phyloP scores from a whole-genome alignment of 2,888 invertebrate genomes.

The Drosophila falleni region DNA sequence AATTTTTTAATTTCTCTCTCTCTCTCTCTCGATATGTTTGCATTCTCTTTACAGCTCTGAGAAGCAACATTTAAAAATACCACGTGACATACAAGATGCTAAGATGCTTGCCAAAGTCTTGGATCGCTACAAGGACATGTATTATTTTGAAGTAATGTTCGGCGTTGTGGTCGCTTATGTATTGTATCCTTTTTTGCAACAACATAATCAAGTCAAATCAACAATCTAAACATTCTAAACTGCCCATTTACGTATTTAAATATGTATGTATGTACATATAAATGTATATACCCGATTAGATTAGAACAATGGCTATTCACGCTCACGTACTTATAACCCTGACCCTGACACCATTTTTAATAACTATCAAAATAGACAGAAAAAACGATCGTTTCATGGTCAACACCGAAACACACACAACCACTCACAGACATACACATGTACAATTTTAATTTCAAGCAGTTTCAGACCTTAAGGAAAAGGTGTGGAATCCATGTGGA shows the following conservation, averaged over 20 bases:
- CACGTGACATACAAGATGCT: constrained; percentile 97
- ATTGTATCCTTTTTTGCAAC: constrained; percentile 96
- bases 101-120: constrained; percentile 96
- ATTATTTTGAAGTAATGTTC: constrained; percentile 95
- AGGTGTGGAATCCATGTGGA: too few species aligned
- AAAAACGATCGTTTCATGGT: constrained; percentile 41
- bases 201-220: constrained; percentile 6
- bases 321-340: too few species aligned
- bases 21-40: background rate
- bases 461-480: too few species aligned
- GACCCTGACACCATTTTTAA: constrained; percentile 71
- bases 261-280: too few species aligned
- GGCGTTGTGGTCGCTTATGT: constrained; percentile 96
- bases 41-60: constrained; percentile 89
- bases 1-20: too few species aligned
- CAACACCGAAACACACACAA: constrained; percentile 14
- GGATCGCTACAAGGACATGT: constrained; percentile 95
- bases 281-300: constrained; percentile 24
- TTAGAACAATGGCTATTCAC: constrained; percentile 20
- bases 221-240: background rate
- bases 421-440: constrained; percentile 16
- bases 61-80: constrained; percentile 93
- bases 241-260: too few species aligned
- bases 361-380: constrained; percentile 32
- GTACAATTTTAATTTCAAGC: background rate